Evolutionary conservation across 2,113 vertebrate genomes (phyloP), one percentile per base, ranked within the genome.

Genomic region (Albula goreensis): DNA sequence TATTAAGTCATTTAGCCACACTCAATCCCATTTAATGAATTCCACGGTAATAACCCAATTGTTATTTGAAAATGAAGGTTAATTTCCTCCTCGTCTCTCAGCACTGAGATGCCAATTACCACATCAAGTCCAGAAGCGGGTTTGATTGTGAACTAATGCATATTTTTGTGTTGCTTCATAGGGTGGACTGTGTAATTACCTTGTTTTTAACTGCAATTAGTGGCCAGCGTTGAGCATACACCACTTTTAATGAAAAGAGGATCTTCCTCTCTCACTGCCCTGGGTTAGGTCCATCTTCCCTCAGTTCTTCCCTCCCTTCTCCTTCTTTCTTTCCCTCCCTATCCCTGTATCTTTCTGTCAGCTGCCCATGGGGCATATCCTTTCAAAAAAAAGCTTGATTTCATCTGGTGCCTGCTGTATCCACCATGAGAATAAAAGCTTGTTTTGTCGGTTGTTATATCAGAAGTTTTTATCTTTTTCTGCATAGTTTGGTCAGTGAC

Each of bases 31-130:
- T 90, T 88, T 97, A 96, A 97, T 97, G 95, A 96, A 97, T 97
- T 97, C 96, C 92, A 94, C 94, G 94, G 96, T 97, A 97, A 97
- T 96, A 96, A 95, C 94, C 92, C 93, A 92, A 66, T 96, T 96
- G 95, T 95, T 94, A 96, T 96, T 96, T 86, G 90, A 95, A 95
- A 97, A 97, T 98, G 97, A 97, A 96, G 96, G 96, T 97, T 97
- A 98, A 98, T 98, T 96, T 97, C 94, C 94, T 96, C 94, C 96
- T 97, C 95, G 96, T 97, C 97, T 96, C 96, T 97, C 96, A 96
- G 96, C 96, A 94, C 91, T 85, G 84, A 95, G 95, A 95, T 93
- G 90, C 93, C 95, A 97, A 97, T 98, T 98, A 97, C 95, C 95
- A 94, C 93, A 93, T 89, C 87, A 94, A 94, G 93, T 90, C 90